A percentile compares a stretch with the other conserved stretches of the same genome.
phyloP scores from a whole-genome alignment of 1,140 invertebrate species.

The Adoxophyes honmai region DNA sequence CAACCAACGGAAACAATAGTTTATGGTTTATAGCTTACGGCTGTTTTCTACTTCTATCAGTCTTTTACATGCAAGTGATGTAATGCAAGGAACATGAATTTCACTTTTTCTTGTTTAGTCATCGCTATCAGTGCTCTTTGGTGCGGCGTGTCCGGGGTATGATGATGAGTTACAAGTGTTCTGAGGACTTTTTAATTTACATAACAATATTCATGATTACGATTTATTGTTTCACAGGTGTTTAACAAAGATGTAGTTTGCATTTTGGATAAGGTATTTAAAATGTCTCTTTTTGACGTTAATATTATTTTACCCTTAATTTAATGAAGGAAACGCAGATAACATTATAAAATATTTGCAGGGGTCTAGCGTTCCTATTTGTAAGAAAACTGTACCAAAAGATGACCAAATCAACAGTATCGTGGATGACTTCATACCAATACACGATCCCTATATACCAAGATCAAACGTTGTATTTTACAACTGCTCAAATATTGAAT shows the following conservation, averaged over 20 bases:
- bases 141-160: conserved; percentile 40
- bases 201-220: not conserved
- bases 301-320: conserved; percentile 3
- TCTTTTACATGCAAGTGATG: conserved; percentile 29
- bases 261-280: conserved; percentile 44
- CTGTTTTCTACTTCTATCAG: conserved; percentile 26
- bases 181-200: not conserved
- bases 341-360: conserved; percentile 31
- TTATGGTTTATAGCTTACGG: conserved; percentile 35
- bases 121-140: conserved; percentile 28
- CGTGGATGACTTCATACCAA: conserved; percentile 30
- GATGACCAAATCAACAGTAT: not conserved
- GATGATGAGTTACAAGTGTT: conserved; percentile 5
- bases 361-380: conserved; percentile 34
- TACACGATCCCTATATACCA: conserved; percentile 51
- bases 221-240: conserved; percentile 34
- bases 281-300: not conserved
- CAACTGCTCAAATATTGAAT: conserved; percentile 38
- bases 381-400: conserved; percentile 24
- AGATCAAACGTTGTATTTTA: conserved; percentile 38
- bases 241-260: conserved; percentile 53
- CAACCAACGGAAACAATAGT: conserved; percentile 36
- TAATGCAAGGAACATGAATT: conserved; percentile 44
- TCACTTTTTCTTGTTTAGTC: conserved; percentile 47
- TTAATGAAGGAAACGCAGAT: not conserved